phyloP scores from a whole-genome alignment of 2,797 vertebrate genomes.

The Spatula clypeata region DNA sequence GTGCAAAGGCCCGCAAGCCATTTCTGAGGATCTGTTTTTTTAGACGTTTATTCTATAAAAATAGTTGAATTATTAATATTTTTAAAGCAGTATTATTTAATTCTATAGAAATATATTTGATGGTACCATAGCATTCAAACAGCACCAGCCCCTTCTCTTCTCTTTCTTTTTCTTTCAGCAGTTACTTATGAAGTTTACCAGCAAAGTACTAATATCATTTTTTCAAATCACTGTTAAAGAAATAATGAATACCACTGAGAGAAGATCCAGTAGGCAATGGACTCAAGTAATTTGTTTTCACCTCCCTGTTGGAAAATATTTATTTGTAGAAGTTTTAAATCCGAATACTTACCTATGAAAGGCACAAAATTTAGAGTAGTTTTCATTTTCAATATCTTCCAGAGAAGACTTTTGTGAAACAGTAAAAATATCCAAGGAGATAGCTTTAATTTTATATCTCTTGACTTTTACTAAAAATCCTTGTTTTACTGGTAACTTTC shows the following conservation, averaged over 20 bases:
- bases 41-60: not conserved
- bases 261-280: not conserved
- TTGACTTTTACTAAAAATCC: not conserved
- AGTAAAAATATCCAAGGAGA: not conserved
- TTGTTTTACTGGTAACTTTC: not conserved
- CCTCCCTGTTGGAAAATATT: not conserved
- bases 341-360: not conserved
- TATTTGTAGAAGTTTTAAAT: not conserved
- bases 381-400: not conserved
- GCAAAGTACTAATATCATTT: not conserved
- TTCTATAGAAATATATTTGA: not conserved
- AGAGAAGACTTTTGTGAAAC: not conserved
- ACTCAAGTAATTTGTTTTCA: not conserved
- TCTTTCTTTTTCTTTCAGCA: not conserved
- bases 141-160: not conserved
- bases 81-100: not conserved
- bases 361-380: not conserved
- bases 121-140: not conserved
- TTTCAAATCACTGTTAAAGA: not conserved
- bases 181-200: not conserved
- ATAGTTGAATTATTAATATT: not conserved
- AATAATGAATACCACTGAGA: not conserved
- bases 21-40: not conserved
- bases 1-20: not conserved
- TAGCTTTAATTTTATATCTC: not conserved